Conservation (phyloP, 2,797 vertebrate species). For the Mormyrus proboscirostris region DNA sequence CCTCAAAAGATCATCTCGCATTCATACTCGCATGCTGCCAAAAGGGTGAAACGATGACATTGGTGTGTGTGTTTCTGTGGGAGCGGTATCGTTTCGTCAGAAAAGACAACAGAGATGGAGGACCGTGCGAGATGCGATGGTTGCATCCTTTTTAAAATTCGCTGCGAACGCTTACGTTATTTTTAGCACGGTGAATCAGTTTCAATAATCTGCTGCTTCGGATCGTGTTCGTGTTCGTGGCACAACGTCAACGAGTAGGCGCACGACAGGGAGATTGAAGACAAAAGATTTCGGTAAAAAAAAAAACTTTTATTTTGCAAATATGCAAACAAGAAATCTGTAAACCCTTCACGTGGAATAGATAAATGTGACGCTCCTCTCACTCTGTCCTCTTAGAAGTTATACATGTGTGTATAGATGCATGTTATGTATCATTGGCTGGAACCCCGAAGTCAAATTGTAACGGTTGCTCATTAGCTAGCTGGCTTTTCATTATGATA, state of each 20-base stretch:
- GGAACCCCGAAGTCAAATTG: neutral
- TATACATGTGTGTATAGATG: neutral
- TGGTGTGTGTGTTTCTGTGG: neutral
- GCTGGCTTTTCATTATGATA: neutral
- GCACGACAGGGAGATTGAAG: neutral
- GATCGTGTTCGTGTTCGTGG: neutral
- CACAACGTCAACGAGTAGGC: neutral
- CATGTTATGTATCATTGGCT: too few species aligned
- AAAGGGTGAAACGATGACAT: neutral
- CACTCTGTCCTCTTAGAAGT: neutral
- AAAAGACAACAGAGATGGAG: neutral
- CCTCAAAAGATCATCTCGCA: neutral
- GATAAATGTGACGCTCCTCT: neutral
- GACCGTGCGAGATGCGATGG: neutral
- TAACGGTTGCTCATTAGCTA: neutral
- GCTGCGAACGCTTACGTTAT: neutral
- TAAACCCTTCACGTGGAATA: neutral
- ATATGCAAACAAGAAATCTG: neutral
- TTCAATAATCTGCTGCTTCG: neutral
- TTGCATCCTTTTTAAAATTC: neutral
- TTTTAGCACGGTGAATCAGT: neutral
- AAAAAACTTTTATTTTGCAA: neutral
- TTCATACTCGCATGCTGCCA: neutral
- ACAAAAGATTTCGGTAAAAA: neutral
- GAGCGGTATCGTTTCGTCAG: neutral